Evolutionary conservation across 2,113 vertebrate genomes (phyloP), one percentile per base, ranked within the genome.

Genomic region (Ursus arctos): DNA sequence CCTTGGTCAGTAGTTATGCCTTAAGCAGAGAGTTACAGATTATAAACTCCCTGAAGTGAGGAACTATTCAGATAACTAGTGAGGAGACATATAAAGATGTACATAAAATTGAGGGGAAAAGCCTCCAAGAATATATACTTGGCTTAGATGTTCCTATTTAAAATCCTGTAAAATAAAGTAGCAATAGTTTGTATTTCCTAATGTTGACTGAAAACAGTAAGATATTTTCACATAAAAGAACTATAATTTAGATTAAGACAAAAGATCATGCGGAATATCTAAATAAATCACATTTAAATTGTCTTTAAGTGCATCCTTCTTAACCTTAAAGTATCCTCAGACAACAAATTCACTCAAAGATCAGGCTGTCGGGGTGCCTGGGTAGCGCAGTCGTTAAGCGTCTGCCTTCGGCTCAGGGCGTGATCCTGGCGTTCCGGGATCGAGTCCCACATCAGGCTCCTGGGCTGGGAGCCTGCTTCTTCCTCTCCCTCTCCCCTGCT

Each of bases 11-110:
- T 53, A 84, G 63, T 82, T 86, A 57, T 65, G 7, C n/a, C 21
- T 93, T 82, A 24, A 72, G 36, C 31, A 67, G 77, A 95, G 26
- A 63, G 7, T 57, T 77, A n/a, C 19, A 76, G 10, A 89, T 83
- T 82, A 28, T 22, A 88, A 83, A 1, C 31, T 91, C 47, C n/a
- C 71, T 93, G 55, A 65, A 85, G 15, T 76, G 19, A 28, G 10
- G 18, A 89, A 92, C n/a, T 91, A 89, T 22, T 86, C 95, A 89
- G 31, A 59, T 49, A 59, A 72, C n/a, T 76, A 88, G 74, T 24
- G 19, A 77, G 6, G 43, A 91, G 69, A 94, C 31, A 61, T 24
- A 83, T 18, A 11, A 88, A 47, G 13, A 82, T 1, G 14, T 33
- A 63, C 49, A 86, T n/a, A 53, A 79, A 92, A 67, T 2, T 15